Base-by-base conservation (phyloP, 2,888 invertebrate genomes). In the Caenorhabditis drosophilae region DNA sequence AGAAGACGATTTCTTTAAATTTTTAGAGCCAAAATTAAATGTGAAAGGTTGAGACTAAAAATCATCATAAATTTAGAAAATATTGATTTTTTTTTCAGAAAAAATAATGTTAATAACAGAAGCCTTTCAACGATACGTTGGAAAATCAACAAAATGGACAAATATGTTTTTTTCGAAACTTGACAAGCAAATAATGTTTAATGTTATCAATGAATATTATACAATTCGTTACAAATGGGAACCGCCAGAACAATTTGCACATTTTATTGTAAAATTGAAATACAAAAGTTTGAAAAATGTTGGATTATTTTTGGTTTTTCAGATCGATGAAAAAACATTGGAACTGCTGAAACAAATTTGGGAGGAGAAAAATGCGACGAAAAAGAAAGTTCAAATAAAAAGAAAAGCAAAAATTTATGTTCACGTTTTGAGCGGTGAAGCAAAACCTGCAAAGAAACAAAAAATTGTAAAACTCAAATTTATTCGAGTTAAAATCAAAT, bases 31-130 rank as follows among this genome's bases (percentile, higher is more conserved):
- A 12, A 25, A 26, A 25, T 40, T 40, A 2, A 26, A 1, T 4
- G 12, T 49, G n/a, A 49, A 40, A 27, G 45, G 31, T 31, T 31
- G 12, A 12, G n/a, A n/a, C n/a, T n/a, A n/a, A n/a, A n/a, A n/a
- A n/a, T n/a, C n/a, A n/a, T n/a, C n/a, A n/a, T n/a, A n/a, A n/a
- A n/a, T n/a, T n/a, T n/a, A n/a, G n/a, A n/a, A n/a, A n/a, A 9
- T 31, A 9, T 31, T 12, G 7, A 31, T 12, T 31, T 31, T 31
- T 31, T 31, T 31, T 31, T 31, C 31, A 42, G 42, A 42, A 15
- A 42, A 42, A 23, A 4, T 42, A 4, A 42, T 42, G 42, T 15
- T 42, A 3, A 20, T 20, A 23, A 23, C 20, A 4, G 42, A 42
- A 23, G 2, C 42, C 2, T 3, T 12, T 15, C 18, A 20, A 7